Evolutionary conservation across 2,113 vertebrate genomes (phyloP).

Genomic region (Oncorhynchus nerka): DNA sequence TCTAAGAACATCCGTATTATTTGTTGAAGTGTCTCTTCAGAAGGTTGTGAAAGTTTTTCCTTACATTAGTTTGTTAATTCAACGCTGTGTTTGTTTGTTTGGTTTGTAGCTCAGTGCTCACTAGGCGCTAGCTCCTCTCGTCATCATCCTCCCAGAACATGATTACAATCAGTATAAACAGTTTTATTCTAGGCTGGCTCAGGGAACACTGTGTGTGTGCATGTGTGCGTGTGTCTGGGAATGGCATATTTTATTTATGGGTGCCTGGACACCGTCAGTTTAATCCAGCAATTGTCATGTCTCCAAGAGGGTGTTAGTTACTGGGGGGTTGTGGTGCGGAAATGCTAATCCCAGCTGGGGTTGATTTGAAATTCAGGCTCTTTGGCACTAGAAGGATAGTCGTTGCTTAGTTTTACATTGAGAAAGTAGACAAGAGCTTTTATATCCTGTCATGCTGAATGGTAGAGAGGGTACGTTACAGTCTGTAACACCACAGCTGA

Average conservation of each 20-base stretch:
- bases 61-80: background rate
- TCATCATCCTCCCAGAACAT: constrained; percentile 29
- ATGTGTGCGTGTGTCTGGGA: background rate
- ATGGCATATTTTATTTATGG: constrained; percentile 69
- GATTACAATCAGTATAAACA: constrained; percentile 47
- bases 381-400: constrained; percentile 46
- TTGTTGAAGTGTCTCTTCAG: background rate
- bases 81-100: constrained; percentile 25
- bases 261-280: constrained; percentile 42
- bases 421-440: constrained; percentile 49
- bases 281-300: constrained; percentile 67
- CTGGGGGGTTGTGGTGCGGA: constrained; percentile 11
- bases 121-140: background rate
- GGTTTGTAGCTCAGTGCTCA: constrained; percentile 4
- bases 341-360: constrained; percentile 40
- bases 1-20: background rate
- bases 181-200: constrained; percentile 40
- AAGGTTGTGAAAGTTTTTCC: background rate
- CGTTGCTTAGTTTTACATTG: constrained; percentile 51
- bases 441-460: constrained; percentile 49
- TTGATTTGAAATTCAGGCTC: constrained; percentile 63
- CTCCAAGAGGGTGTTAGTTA: constrained; percentile 37
- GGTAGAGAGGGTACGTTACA: constrained; percentile 37
- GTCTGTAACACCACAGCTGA: constrained; percentile 42
- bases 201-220: constrained; percentile 8